Evolutionary conservation across 2,797 vertebrate species (phyloP).

Genomic region (Glyptemys insculpta): DNA sequence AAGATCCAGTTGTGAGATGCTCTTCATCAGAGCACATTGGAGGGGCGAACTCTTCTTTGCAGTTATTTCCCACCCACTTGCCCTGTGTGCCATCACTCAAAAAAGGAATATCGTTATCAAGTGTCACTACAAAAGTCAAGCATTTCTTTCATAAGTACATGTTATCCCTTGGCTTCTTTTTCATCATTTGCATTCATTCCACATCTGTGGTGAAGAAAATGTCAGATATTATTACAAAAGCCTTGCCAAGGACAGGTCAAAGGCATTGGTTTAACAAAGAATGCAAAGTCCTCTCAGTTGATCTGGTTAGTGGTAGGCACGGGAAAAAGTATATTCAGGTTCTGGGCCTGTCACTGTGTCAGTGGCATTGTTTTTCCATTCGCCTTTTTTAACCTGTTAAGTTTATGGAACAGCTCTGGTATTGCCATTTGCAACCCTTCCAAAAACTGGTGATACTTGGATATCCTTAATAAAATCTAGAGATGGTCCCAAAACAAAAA

Average conservation of each 20-base stretch:
- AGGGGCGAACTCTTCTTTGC: neutral
- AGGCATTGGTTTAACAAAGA: neutral
- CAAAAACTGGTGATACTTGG: neutral
- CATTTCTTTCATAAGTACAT: neutral
- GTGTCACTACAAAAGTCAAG: neutral
- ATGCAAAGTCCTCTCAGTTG: neutral
- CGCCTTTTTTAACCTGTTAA: neutral
- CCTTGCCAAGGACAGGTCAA: neutral
- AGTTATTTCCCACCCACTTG: neutral
- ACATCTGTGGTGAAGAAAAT: neutral
- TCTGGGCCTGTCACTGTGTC: neutral
- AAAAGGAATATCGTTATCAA: neutral
- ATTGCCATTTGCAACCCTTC: neutral
- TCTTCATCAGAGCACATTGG: neutral
- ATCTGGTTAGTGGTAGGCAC: neutral
- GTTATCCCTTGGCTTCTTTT: neutral
- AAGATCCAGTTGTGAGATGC: neutral
- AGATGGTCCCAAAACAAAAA: neutral
- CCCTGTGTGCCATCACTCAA: neutral
- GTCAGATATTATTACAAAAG: neutral
- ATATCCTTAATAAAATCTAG: neutral
- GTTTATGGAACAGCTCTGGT: neutral
- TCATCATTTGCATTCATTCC: neutral
- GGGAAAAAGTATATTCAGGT: neutral
- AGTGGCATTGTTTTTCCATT: neutral